These are phyloP conservation scores for Oxystoma pomonae DNA, from an alignment of 2,888 invertebrate genomes.

Conservation along the genomic window DNA sequence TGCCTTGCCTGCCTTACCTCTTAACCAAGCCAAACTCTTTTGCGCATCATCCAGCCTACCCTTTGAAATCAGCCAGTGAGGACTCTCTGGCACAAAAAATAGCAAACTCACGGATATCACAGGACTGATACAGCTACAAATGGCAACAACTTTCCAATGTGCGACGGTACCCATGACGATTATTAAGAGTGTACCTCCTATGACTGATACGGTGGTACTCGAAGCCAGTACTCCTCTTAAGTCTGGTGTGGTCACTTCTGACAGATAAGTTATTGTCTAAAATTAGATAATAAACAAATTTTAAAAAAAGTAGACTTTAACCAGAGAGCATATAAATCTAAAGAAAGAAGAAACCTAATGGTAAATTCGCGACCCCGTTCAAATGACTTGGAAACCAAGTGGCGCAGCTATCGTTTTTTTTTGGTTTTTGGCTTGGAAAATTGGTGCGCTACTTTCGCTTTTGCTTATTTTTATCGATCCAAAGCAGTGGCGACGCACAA, in stretches of 20 bases:
- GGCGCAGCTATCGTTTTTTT: too few species aligned
- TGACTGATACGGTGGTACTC: slow-evolving; percentile 71
- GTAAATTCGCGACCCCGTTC: too few species aligned
- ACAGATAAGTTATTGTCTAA: slow-evolving; percentile 76
- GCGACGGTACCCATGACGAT: slow-evolving; percentile 68
- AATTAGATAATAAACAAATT: slow-evolving; percentile 25
- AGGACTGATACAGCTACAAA: slow-evolving; percentile 64
- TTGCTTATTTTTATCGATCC: too few species aligned
- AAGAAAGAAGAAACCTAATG: too few species aligned
- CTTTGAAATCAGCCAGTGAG: slow-evolving; percentile 72
- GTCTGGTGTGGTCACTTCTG: slow-evolving; percentile 78
- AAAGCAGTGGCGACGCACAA: too few species aligned
- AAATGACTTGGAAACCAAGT: too few species aligned
- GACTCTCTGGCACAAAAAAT: slow-evolving; percentile 75
- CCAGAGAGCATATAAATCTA: too few species aligned
- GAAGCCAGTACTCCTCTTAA: slow-evolving; percentile 71
- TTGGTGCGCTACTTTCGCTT: too few species aligned
- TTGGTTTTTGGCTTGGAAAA: too few species aligned
- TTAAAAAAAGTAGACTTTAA: too few species aligned
- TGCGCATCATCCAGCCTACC: slow-evolving; percentile 63
- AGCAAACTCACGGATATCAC: slow-evolving; percentile 60
- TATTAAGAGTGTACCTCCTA: slow-evolving; percentile 70
- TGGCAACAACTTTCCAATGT: slow-evolving; percentile 67
- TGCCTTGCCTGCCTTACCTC: slow-evolving; percentile 55
- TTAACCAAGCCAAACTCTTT: slow-evolving; percentile 68